Percentiles rank a stretch among this genome's conserved stretches.
Conservation (phyloP, 2,113 vertebrate genomes). For the Corvus moneduloides region DNA sequence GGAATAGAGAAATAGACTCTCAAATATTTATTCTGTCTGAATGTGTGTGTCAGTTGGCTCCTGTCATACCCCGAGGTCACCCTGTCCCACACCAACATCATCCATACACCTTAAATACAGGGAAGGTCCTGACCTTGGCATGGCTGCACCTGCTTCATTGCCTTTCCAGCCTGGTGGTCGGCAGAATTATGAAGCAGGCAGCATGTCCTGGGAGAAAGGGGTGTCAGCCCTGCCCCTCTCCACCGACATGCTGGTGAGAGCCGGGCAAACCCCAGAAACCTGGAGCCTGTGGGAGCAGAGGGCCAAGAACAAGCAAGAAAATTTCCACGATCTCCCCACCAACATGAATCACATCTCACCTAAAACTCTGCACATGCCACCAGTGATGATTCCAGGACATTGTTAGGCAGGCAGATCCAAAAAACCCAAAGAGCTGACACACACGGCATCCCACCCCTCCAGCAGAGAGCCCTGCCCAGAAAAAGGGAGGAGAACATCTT, state of each 20-base stretch:
- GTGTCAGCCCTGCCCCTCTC: neutral
- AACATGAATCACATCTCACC: neutral
- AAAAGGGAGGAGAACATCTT: neutral
- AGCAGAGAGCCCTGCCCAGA: neutral
- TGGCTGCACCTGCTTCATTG: neutral
- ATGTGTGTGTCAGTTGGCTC: neutral
- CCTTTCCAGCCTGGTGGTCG: neutral
- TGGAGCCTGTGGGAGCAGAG: neutral
- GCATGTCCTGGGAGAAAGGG: neutral
- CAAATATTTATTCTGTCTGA: conserved; percentile 63
- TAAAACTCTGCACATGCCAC: neutral
- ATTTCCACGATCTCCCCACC: neutral
- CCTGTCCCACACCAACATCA: neutral
- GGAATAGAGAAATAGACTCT: conserved; percentile 31
- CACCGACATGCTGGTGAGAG: neutral
- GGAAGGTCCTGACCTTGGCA: conserved; percentile 24
- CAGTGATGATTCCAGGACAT: neutral
- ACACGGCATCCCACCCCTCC: neutral
- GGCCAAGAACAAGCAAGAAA: neutral
- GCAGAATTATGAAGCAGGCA: neutral
- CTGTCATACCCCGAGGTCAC: conserved; percentile 6
- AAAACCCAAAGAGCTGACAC: neutral
- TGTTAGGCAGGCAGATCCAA: neutral
- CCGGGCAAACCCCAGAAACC: neutral
- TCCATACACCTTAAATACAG: neutral